Base-by-base conservation (phyloP, 2,888 invertebrate genomes). In the Netelia melanura region DNA sequence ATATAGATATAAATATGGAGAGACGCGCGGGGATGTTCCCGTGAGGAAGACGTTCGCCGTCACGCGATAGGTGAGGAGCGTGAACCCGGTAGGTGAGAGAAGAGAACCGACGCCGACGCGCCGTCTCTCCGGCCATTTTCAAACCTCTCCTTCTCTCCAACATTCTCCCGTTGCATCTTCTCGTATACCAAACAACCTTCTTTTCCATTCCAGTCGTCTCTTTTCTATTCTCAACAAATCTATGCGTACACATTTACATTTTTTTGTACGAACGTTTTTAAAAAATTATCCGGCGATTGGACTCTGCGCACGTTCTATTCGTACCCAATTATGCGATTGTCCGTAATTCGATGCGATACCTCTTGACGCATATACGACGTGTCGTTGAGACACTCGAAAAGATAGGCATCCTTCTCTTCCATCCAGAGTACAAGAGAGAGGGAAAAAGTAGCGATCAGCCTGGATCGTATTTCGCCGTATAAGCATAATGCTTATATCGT, bases 401-500 rank as follows among this genome's bases (percentile, higher is more conserved):
- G 38, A 38, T 38, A 3, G 38, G 38, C 38, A 38, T 38, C 38
- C 38, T 38, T 38, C 38, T 38, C 38, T 6, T 74, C 68, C 48
- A 74, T 84, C 70, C 25, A n/a, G 9, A 67, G 75, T 23, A 48
- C 43, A 65, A 54, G 61, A 38, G 38, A 54, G 43, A 54, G 30
- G 52, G 14, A 56, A 65, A 71, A 71, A 62, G 76, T 48, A 61
- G 61, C 70, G 38, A 30, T 71, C 74, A 82, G 88, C 85, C 80
- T 84, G 76, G 89, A 89, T 90, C 89, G 88, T 87, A 90, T 90
- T 89, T 86, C 89, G 65, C 84, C 71, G 74, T 81, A 80, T 81
- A 67, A 79, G 75, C 44, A 70, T 62, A 61, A 64, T 48, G 54
- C 77, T 86, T 85, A 83, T 76, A 79, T 56, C 43, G 56, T 52